phyloP scores from a whole-genome alignment of 2,797 vertebrate species.

The Cichlasoma orientale region DNA sequence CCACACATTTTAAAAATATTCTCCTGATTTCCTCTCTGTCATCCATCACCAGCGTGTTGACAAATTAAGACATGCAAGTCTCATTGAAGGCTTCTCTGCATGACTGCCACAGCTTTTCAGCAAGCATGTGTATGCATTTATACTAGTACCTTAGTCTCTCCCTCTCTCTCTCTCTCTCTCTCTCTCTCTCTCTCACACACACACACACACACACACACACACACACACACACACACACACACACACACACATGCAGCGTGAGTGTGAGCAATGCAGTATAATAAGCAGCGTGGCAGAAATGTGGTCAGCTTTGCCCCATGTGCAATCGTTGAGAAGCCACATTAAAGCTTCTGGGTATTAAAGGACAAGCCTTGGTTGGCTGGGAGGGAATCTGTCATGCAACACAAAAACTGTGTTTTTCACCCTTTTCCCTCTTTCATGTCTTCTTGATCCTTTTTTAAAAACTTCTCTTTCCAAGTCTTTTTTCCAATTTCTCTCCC shows the following conservation, averaged over 20 bases:
- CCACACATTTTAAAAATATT: constrained; percentile 1
- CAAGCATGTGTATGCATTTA: constrained; percentile 40
- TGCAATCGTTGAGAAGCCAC: constrained; percentile 85
- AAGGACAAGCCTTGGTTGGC: constrained; percentile 87
- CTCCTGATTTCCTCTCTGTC: constrained; percentile 11
- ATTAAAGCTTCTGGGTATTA: constrained; percentile 84
- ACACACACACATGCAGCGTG: constrained; percentile 61
- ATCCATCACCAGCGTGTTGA: constrained; percentile 73
- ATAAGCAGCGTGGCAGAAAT: constrained; percentile 82
- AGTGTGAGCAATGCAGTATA: constrained; percentile 79
- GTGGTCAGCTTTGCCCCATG: constrained; percentile 83
- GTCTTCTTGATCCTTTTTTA: constrained; percentile 60
- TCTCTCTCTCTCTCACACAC: constrained; percentile 15
- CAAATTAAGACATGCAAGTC: constrained; percentile 79
- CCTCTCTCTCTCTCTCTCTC: background rate
- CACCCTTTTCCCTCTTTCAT: constrained; percentile 74
- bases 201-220: constrained; percentile 50
- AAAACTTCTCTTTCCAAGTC: constrained; percentile 52
- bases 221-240: constrained; percentile 36
- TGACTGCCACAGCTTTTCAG: constrained; percentile 62
- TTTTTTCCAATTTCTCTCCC: constrained; percentile 51
- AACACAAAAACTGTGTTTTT: constrained; percentile 84
- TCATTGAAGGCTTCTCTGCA: constrained; percentile 69
- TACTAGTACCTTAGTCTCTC: background rate
- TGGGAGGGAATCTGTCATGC: constrained; percentile 87